Evolutionary conservation across 2,113 vertebrate species (phyloP).

Genomic region (Xenopus borealis): DNA sequence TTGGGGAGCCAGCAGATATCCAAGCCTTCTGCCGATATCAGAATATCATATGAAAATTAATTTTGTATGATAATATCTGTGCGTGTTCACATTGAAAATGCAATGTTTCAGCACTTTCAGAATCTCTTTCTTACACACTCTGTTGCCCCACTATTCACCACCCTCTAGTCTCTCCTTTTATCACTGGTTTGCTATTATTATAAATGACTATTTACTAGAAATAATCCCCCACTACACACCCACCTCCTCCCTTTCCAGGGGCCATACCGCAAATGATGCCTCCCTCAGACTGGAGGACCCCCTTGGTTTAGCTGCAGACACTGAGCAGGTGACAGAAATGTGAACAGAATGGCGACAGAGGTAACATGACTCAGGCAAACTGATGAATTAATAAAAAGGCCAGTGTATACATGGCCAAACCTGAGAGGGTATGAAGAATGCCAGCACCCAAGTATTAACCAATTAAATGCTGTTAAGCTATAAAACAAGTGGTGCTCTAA

Average conservation of each 20-base stretch:
- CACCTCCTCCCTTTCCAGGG: background rate
- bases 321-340: conserved; percentile 28
- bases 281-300: conserved; percentile 16
- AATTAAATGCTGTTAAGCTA: background rate
- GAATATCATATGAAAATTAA: no score
- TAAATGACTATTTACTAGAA: conserved; percentile 7
- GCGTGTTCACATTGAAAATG: no score
- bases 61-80: no score
- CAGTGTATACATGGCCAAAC: conserved; percentile 18
- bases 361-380: conserved; percentile 31
- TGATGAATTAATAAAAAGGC: conserved; percentile 37
- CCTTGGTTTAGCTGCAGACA: conserved; percentile 30
- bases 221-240: background rate
- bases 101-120: no score
- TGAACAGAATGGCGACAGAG: conserved; percentile 37
- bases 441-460: conserved; percentile 22
- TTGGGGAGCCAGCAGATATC: no score
- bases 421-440: conserved; percentile 17
- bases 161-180: background rate
- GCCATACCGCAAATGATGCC: conserved; percentile 35
- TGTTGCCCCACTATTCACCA: no score
- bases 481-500: no score
- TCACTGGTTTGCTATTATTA: background rate
- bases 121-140: no score
- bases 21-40: no score